A percentile compares a stretch with the other conserved stretches of the same genome.
These are phyloP conservation scores for Kryphioiulus occultus DNA, from an alignment of 2,888 invertebrate species.

Conservation along the genomic window DNA sequence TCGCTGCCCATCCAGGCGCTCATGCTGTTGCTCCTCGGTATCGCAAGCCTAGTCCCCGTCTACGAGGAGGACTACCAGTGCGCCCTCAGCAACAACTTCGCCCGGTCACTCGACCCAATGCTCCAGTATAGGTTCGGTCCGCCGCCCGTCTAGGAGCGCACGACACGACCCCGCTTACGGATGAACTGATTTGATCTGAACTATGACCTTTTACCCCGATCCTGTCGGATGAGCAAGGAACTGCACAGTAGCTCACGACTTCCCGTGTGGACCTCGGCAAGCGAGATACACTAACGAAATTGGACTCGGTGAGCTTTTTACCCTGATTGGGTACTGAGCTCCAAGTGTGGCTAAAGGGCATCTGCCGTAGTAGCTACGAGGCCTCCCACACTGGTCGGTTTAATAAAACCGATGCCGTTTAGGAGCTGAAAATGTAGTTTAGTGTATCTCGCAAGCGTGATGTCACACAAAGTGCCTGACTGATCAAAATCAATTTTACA, in stretches of 20 bases:
- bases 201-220: background rate
- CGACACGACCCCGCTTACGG: background rate
- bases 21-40: slow-evolving; percentile 89
- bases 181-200: background rate
- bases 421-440: no score
- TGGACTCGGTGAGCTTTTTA: background rate
- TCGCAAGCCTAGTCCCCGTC: slow-evolving; percentile 90
- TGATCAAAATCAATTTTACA: no score
- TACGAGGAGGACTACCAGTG: slow-evolving; percentile 85
- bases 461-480: no score
- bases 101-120: slow-evolving; percentile 85
- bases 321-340: background rate
- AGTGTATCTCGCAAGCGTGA: no score
- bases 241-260: background rate
- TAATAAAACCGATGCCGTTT: no score
- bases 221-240: background rate
- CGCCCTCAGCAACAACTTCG: slow-evolving; percentile 82
- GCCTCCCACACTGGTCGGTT: no score
- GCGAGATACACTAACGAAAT: background rate
- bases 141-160: slow-evolving; percentile 70
- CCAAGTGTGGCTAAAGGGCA: no score
- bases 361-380: no score
- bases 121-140: slow-evolving; percentile 91
- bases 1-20: slow-evolving; percentile 94
- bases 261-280: background rate